Evolutionary conservation across 2,797 vertebrate species (phyloP), one percentile per base, ranked within the genome.

Genomic region (Coregonus sp.): DNA sequence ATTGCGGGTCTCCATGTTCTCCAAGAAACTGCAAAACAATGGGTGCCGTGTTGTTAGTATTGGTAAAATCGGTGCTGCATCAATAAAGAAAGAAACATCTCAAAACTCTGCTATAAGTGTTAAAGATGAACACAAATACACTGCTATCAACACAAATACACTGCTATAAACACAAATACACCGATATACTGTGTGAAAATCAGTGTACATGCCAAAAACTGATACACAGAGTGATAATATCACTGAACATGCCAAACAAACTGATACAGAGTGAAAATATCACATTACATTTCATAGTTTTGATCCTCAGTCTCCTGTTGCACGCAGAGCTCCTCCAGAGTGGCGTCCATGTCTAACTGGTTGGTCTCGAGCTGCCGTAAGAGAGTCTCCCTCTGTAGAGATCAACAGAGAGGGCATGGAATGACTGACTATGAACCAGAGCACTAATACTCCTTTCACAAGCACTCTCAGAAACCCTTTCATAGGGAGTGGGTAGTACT

Each of bases 241-340:
- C 7, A 71, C 4, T 52, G n/a, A 31, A 2, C 11, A 51, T 9
- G 2, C 2, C 40, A 47, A 47, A 47, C 40, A 47, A 47, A 47
- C 40, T 11, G 9, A 40, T 40, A 33, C 31, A 47, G 7, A 47
- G 40, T 12, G 9, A 47, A 47, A 47, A 47, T 40, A 6, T 25
- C 59, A 63, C 20, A 63, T 31, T 95, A 99, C 98, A 99, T 96
- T 81, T 98, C 94, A 40, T 99, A 99, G 91, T 99, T 99, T 81
- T 99, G 98, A 89, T 99, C 98, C 86, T 99, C 98, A 0, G 98
- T 99, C 91, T 99, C 98, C 85, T 99, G 97, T 91, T 99, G 98
- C 80, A 99, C 97, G 0, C 87, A 95, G 4, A 99, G 94, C 87
- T 99, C 98, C 92, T 99, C 98, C 89, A 99, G 86, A 0, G 97